Base-by-base conservation (phyloP, 2,113 vertebrate genomes). In the Loxodonta africana region DNA sequence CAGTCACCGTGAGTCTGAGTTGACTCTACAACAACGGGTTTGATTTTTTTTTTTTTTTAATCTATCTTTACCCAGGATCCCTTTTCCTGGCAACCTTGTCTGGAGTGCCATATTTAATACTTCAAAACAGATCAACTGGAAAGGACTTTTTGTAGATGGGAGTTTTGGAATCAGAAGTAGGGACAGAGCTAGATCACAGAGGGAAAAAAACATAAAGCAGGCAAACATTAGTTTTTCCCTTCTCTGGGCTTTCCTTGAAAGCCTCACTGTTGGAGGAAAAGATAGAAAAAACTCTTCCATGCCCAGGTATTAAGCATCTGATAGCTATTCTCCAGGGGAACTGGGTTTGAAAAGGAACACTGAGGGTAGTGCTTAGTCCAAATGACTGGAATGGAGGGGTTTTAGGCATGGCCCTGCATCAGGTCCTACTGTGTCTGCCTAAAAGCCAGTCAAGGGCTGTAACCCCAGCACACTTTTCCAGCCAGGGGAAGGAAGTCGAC, bases 131-230 rank as follows among this genome's bases (percentile, higher is more conserved):
- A 82, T 25, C 44, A 53, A 67, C 26, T 73, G 46, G n/a, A 57
- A 95, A 95, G 57, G n/a, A 67, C 80, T 63, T 91, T 51, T 74
- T 88, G 30, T 84, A 78, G 51, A 73, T 0, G 80, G 8, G 26
- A 28, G 23, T 94, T 9, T 11, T 92, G 46, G 41, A 90, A 82
- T 90, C 76, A 95, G 90, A 95, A 94, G 48, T 28, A 96, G 48
- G 77, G 44, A 73, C 10, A 37, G 15, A 4, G 46, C 37, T 53
- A 89, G 44, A 41, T 82, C 25, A 83, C 62, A 28, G 83, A 12
- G 89, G 73, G 12, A 41, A 88, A 93, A 63, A 69, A 86, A 85
- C 74, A 90, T 1, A 63, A 53, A 83, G 65, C 5, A 65, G 26
- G 11, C 63, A 63, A 82, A 41, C 23, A 30, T 53, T 77, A 44